Conservation (phyloP, 2,888 invertebrate genomes). For the Xestoiulus laeticollis region DNA sequence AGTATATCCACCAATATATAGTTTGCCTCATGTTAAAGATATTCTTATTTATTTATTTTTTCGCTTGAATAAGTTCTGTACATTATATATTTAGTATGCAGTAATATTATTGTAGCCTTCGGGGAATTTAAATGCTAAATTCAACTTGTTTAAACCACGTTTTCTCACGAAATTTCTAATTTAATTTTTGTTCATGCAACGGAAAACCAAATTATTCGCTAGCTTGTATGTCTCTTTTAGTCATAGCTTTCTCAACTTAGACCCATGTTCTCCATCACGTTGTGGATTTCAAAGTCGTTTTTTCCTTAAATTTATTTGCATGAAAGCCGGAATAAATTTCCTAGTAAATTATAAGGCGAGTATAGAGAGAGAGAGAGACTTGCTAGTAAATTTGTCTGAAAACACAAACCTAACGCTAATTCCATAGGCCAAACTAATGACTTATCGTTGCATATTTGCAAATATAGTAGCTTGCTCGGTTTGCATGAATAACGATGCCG, state of each 20-base stretch:
- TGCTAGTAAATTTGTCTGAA: background rate
- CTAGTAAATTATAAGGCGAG: background rate
- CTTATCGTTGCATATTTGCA: background rate
- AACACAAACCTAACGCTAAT: background rate
- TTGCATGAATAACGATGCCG: conserved; percentile 22
- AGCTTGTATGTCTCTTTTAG: background rate
- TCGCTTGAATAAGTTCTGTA: background rate
- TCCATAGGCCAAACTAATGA: background rate
- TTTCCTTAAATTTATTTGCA: background rate
- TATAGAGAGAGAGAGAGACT: background rate
- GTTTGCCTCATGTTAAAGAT: background rate
- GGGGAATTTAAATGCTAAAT: background rate
- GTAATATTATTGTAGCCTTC: background rate
- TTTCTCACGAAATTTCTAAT: background rate
- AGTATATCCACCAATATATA: background rate
- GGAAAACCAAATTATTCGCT: conserved; percentile 3
- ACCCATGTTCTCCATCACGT: background rate
- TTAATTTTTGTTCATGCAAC: conserved; percentile 15
- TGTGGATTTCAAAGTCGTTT: background rate
- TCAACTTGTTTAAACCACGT: background rate
- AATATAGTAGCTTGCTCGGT: background rate
- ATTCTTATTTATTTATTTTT: background rate
- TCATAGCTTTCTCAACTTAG: background rate
- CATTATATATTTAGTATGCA: background rate
- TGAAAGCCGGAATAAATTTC: background rate